Conservation (phyloP, 2,888 invertebrate genomes). For the Daptonema setosum region DNA sequence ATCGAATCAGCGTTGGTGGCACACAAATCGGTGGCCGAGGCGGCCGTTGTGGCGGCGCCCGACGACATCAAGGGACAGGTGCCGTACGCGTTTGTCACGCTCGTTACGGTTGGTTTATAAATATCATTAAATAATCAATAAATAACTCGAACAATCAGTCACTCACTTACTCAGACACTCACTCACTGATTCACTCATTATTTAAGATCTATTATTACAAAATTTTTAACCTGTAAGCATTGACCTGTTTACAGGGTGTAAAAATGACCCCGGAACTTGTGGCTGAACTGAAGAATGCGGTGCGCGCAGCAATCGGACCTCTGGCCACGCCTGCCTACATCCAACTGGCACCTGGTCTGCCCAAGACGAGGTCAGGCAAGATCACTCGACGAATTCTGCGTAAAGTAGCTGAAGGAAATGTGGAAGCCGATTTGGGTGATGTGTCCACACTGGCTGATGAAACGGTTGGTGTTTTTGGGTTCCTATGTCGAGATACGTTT, state of each 20-base stretch:
- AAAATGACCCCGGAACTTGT: conserved; percentile 47
- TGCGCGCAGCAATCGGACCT: conserved; percentile 70
- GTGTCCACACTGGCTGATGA: conserved; percentile 79
- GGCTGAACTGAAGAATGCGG: conserved; percentile 32
- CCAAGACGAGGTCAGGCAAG: conserved; percentile 58
- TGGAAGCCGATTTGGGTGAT: conserved; percentile 56
- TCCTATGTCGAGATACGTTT: too few relatives aligned
- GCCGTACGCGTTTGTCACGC: conserved; percentile 82
- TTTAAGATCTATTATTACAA: too few relatives aligned
- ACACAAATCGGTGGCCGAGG: conserved; percentile 52
- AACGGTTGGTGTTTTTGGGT: too few relatives aligned
- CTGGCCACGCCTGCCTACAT: conserved; percentile 85
- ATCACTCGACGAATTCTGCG: conserved; percentile 85
- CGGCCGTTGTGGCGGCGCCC: conserved; percentile 81
- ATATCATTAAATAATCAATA: neutral
- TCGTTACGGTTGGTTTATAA: conserved; percentile 44
- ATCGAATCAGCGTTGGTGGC: conserved; percentile 37
- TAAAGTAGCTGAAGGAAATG: conserved; percentile 71
- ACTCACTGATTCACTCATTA: too few relatives aligned
- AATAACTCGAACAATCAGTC: too few relatives aligned
- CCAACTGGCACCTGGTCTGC: conserved; percentile 74
- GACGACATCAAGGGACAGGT: conserved; percentile 89
- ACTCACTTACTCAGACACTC: too few relatives aligned
- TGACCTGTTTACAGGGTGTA: conserved; percentile 26
- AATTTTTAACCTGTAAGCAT: too few relatives aligned